phyloP scores from a whole-genome alignment of 2,113 vertebrate species.

The Menura novaehollandiae region DNA sequence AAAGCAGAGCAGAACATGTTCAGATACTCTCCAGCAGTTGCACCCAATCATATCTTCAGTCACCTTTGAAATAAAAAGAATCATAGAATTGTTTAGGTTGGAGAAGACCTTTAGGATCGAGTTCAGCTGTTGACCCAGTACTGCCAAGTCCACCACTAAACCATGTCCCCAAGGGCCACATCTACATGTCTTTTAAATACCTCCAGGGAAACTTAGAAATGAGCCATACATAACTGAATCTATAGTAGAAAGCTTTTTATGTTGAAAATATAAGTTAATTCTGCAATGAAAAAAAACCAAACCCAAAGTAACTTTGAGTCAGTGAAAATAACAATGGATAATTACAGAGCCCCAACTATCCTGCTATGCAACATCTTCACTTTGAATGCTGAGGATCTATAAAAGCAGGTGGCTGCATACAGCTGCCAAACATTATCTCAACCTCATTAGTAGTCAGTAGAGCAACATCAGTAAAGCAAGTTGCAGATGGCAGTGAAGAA shows the following conservation, averaged over 20 bases:
- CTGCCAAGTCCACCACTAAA: not conserved
- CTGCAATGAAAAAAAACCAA: not conserved
- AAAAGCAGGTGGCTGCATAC: constrained; percentile 29
- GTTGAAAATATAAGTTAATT: not conserved
- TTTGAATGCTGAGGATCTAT: not conserved
- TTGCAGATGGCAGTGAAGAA: constrained; percentile 33
- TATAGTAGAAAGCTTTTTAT: not conserved
- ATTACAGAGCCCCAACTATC: not conserved
- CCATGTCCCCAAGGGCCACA: not conserved
- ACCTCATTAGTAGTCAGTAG: constrained; percentile 11
- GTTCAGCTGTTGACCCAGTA: not conserved
- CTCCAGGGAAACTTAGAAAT: not conserved
- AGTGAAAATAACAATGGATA: not conserved
- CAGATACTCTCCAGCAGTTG: not conserved
- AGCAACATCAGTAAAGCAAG: constrained; percentile 8
- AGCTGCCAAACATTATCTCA: constrained; percentile 25
- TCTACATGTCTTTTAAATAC: not conserved
- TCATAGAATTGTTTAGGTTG: not conserved
- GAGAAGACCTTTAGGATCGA: not conserved
- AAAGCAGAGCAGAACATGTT: not conserved
- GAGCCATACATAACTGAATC: not conserved
- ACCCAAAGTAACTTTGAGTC: not conserved
- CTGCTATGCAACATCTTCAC: not conserved
- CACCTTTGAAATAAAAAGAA: constrained; percentile 5
- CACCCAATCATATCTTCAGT: not conserved